A percentile compares a stretch with the other conserved stretches of the same genome.
Evolutionary conservation across 23 tunicate genomes (phyloP).

Genomic region (Halocynthia roretzi): DNA sequence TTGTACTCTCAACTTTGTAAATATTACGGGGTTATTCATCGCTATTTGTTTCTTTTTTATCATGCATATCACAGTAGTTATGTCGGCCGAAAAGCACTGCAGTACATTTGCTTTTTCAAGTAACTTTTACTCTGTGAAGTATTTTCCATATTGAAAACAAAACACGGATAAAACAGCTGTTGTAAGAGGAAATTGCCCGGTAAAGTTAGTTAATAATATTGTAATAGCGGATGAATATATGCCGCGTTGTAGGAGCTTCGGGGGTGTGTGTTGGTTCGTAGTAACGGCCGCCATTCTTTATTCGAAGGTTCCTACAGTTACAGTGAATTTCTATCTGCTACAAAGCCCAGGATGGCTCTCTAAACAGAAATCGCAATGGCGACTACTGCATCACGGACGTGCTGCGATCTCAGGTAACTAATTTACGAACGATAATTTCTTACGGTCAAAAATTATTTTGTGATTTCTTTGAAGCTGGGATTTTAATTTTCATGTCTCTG

Average conservation of each 20-base stretch:
- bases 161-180: too few relatives aligned
- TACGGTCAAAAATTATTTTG: neutral
- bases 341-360: constrained; percentile 67
- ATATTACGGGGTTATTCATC: too few relatives aligned
- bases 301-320: constrained; percentile 3
- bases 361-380: constrained; percentile 40
- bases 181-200: too few relatives aligned
- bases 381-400: constrained; percentile 44
- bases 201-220: neutral
- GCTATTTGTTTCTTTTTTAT: too few relatives aligned
- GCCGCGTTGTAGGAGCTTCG: neutral
- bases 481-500: neutral
- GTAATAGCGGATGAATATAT: constrained; percentile 16
- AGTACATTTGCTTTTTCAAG: too few relatives aligned
- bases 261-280: constrained; percentile 1
- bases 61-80: too few relatives aligned
- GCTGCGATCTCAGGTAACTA: constrained; percentile 88
- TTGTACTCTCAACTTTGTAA: too few relatives aligned
- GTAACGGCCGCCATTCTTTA: constrained; percentile 8
- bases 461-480: neutral
- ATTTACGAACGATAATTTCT: neutral
- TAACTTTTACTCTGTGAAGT: too few relatives aligned
- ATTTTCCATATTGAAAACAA: too few relatives aligned
- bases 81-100: too few relatives aligned
- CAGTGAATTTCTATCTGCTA: constrained; percentile 1